A percentile compares a stretch with the other conserved stretches of the same genome.
phyloP scores from a whole-genome alignment of 2,113 vertebrate species.

The Anseranas semipalmata region DNA sequence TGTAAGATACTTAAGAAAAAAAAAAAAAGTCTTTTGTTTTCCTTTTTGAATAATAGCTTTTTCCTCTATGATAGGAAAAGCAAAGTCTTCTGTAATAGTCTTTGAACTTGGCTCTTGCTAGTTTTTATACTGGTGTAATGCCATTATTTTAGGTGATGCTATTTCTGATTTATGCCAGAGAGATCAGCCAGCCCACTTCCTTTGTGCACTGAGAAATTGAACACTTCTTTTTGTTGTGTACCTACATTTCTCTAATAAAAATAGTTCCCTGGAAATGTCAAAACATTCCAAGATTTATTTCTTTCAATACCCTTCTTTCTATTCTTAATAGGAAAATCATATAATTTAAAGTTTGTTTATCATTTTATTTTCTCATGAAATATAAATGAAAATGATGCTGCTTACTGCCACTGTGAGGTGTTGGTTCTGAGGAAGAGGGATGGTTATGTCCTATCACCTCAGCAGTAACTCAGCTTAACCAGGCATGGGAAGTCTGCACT shows the following conservation, averaged over 20 bases:
- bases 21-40: neutral
- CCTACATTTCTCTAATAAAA: constrained; percentile 49
- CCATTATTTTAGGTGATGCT: constrained; percentile 4
- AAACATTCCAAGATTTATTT: constrained; percentile 39
- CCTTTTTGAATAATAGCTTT: neutral
- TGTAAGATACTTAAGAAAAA: neutral
- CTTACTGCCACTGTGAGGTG: constrained; percentile 23
- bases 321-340: constrained; percentile 15
- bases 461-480: constrained; percentile 15
- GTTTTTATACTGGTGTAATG: neutral
- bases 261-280: constrained; percentile 28
- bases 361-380: constrained; percentile 1
- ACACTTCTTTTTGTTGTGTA: constrained; percentile 37
- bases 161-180: constrained; percentile 8
- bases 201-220: constrained; percentile 33
- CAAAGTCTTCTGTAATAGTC: neutral
- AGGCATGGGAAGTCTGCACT: neutral
- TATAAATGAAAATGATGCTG: neutral
- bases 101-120: neutral
- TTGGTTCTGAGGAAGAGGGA: neutral
- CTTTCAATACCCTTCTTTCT: neutral
- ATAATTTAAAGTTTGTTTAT: constrained; percentile 32
- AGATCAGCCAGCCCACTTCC: neutral
- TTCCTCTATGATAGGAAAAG: neutral
- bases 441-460: neutral